These are phyloP conservation scores for Karalla daura DNA, from an alignment of 2,797 vertebrate species.

Conservation along the genomic window DNA sequence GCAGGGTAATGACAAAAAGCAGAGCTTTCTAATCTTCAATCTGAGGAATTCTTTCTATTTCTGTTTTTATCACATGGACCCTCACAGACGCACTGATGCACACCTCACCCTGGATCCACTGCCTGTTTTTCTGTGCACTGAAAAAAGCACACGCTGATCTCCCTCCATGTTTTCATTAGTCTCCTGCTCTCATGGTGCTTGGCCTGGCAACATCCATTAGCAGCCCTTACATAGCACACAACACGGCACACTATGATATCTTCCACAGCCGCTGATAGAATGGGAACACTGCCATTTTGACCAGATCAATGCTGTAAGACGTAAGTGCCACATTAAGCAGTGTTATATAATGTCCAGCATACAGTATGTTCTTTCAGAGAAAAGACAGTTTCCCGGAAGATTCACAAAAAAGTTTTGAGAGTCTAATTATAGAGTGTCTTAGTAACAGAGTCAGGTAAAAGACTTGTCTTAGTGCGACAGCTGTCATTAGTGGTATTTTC, in stretches of 20 bases:
- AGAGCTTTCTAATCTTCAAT: background rate
- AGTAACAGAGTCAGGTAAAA: no score
- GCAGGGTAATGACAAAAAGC: background rate
- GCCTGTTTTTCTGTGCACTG: conserved; percentile 52
- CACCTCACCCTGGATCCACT: conserved; percentile 21
- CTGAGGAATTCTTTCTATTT: conserved; percentile 1
- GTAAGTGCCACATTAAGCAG: conserved; percentile 11
- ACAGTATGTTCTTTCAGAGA: background rate
- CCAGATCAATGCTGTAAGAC: conserved; percentile 4
- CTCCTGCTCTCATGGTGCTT: conserved; percentile 53
- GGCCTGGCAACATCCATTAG: conserved; percentile 70
- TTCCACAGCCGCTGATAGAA: conserved; percentile 43
- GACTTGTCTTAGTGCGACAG: no score
- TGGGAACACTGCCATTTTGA: conserved; percentile 44
- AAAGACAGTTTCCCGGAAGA: no score
- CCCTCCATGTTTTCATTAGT: conserved; percentile 65
- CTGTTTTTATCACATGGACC: conserved; percentile 2
- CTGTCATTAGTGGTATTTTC: no score
- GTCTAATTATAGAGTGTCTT: no score
- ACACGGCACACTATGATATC: conserved; percentile 46
- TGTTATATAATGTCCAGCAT: background rate
- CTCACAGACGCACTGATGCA: conserved; percentile 20
- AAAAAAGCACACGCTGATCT: conserved; percentile 57
- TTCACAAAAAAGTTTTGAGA: background rate
- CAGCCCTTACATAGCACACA: conserved; percentile 51